Base-by-base conservation (phyloP, 2,797 vertebrate species). In the Luscinia megarhynchos region DNA sequence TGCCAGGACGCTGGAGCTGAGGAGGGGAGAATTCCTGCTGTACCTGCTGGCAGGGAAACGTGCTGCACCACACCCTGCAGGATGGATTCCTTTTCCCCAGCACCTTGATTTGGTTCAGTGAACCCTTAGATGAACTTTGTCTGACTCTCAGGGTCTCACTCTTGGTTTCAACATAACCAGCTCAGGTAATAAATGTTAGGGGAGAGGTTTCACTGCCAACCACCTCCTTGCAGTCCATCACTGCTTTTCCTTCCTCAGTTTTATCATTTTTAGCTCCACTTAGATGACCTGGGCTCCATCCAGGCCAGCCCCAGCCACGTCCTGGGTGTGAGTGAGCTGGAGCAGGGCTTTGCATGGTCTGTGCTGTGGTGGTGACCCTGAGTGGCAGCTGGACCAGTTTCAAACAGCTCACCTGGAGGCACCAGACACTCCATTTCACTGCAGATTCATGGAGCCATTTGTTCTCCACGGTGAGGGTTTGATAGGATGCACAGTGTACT, bases 241-340 rank as follows among this genome's bases (percentile, higher is more conserved):
- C 30, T 19, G 5, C 10, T 24, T 24, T 15, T 48, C 23, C 43
- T 20, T 41, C 48, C 53, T 29, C 9, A 1, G 1, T 48, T 80
- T 62, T 8, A 4, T 55, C 36, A 9, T 0, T 0, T 69, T 84
- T 34, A 70, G 12, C 36, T 77, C 4, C 1, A 0, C 55, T 66
- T 15, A 8, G 16, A 7, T 17, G 15, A 10, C 15, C 50, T 40
- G 36, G 17, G 51, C 54, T 82, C 24, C 12, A 15, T 16, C 74
- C 22, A 2, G 1, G 3, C 22, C 61, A 41, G 29, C 29, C 3
- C 1, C 68, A 45, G 59, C 11, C 1, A 0, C 6, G 34, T 29
- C 59, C 46, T 0, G 0, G 20, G 9, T 5, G 11, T 29, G 48
- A 30, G 7, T 36, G 11, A 40, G n/a, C 48, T 46, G 66, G 24